Base-by-base conservation (phyloP, 2,888 invertebrate genomes). In the Theretra japonica region DNA sequence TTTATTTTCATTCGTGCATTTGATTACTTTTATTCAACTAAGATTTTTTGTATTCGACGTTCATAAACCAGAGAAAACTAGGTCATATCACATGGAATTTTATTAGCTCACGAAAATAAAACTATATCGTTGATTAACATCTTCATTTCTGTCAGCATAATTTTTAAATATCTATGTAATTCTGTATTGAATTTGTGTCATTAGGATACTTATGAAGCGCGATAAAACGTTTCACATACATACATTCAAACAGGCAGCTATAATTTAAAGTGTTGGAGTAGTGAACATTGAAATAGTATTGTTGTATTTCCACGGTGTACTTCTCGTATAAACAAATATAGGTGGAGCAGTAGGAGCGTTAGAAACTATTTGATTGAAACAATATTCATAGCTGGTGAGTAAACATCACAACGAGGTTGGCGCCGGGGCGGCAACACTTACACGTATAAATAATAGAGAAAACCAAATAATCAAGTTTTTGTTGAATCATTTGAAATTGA, bases 381-480 rank as follows among this genome's bases (percentile, higher is more conserved):
- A 58, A 62, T 62, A 62, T 62, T 21, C 33, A 17, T 53, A 53
- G 53, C 41, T 41, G 41, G 41, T 53, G n/a, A 11, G 21, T 41
- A 41, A 62, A 62, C 62, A 62, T 41, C 4, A 62, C 62, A 62
- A 41, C 59, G 30, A 30, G 21, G 21, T 21, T 41, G 62, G 62
- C 62, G 62, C 41, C 62, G 21, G 8, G 41, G 21, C 21, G 30
- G 59, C 59, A 62, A 21, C 33, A n/a, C n/a, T 62, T 33, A 21
- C 33, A 21, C 17, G n/a, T 21, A 41, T 60, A 28, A 62, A 62
- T 41, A 62, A 62, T 21, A 33, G 62, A 62, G 41, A 62, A 62
- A 62, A 62, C 62, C 62, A 62, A 62, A 62, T 41, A 62, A 62
- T 62, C 62, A 33, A 62, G 41, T 62, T 62, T 41, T 62, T 62